These are phyloP conservation scores for Caenorhabditis virilis DNA, from an alignment of 2,888 invertebrate genomes.

Conservation along the genomic window DNA sequence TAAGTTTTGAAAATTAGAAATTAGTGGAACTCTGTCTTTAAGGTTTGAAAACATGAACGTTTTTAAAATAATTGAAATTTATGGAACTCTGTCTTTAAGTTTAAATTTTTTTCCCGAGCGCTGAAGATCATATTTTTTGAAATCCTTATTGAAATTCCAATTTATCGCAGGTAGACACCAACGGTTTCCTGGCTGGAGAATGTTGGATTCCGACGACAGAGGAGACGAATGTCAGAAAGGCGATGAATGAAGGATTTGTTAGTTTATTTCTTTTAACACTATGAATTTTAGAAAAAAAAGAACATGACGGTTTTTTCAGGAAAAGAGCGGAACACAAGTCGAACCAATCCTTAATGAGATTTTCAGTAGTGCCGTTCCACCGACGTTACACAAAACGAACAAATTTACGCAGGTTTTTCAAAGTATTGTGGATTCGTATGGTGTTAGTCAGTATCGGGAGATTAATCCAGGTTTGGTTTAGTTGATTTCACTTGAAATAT, in stretches of 20 bases:
- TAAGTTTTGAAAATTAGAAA: no score
- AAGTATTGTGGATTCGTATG: slow-evolving; percentile 91
- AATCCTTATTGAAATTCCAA: no score
- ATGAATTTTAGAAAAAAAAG: neutral
- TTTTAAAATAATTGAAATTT: no score
- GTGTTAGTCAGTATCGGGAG: slow-evolving; percentile 91
- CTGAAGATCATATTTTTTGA: no score
- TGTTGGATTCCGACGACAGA: slow-evolving; percentile 91
- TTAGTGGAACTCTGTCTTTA: no score
- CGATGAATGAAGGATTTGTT: slow-evolving; percentile 87
- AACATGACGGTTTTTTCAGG: slow-evolving; percentile 70
- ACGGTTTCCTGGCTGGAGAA: slow-evolving; percentile 96
- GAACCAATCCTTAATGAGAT: slow-evolving; percentile 94
- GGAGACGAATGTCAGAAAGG: slow-evolving; percentile 86
- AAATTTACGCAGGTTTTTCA: slow-evolving; percentile 96
- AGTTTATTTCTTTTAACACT: slow-evolving; percentile 74
- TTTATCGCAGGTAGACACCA: no score
- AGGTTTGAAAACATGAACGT: no score
- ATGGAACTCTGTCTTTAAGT: no score
- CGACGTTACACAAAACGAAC: slow-evolving; percentile 93
- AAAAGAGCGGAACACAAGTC: slow-evolving; percentile 85
- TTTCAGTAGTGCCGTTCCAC: slow-evolving; percentile 85
- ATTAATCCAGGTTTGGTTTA: slow-evolving; percentile 89
- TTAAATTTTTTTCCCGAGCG: no score
- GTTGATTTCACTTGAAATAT: no score